These are phyloP conservation scores for Eumerus sabulonum DNA, from an alignment of 2,888 invertebrate species.

Conservation along the genomic window DNA sequence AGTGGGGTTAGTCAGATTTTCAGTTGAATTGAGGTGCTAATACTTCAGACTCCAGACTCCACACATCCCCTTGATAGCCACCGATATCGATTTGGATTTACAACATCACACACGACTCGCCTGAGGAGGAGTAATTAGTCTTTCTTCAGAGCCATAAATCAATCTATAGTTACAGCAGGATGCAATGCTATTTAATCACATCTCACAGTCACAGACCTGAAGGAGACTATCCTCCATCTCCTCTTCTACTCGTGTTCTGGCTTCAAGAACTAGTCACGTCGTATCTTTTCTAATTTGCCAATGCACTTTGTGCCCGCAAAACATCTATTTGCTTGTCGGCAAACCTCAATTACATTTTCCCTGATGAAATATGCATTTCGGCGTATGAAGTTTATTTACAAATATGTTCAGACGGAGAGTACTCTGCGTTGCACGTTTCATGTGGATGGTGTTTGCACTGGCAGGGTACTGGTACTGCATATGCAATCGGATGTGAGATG, in stretches of 20 bases:
- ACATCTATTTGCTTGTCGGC: constrained; percentile 55
- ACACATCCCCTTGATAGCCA: neutral
- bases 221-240: neutral
- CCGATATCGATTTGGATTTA: neutral
- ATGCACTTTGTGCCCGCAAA: constrained; percentile 65
- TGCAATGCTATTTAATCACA: constrained; percentile 63
- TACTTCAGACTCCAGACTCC: constrained; percentile 38
- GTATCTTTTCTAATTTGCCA: constrained; percentile 30
- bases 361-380: constrained; percentile 70
- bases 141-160: constrained; percentile 68
- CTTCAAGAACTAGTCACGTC: too few relatives aligned
- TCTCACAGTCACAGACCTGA: constrained; percentile 40
- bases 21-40: constrained; percentile 63
- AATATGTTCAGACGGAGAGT: constrained; percentile 68
- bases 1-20: too few relatives aligned
- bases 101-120: constrained; percentile 6
- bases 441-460: constrained; percentile 67
- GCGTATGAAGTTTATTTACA: constrained; percentile 69
- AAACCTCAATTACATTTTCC: constrained; percentile 69
- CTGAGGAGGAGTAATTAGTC: constrained; percentile 60
- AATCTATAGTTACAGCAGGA: constrained; percentile 55
- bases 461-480: constrained; percentile 18
- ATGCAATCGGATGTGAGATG: constrained; percentile 7
- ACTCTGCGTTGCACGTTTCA: constrained; percentile 69
- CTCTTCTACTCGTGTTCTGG: too few relatives aligned